Evolutionary conservation across 1,140 invertebrate species (phyloP).

Genomic region (Euglossa dilemma): DNA sequence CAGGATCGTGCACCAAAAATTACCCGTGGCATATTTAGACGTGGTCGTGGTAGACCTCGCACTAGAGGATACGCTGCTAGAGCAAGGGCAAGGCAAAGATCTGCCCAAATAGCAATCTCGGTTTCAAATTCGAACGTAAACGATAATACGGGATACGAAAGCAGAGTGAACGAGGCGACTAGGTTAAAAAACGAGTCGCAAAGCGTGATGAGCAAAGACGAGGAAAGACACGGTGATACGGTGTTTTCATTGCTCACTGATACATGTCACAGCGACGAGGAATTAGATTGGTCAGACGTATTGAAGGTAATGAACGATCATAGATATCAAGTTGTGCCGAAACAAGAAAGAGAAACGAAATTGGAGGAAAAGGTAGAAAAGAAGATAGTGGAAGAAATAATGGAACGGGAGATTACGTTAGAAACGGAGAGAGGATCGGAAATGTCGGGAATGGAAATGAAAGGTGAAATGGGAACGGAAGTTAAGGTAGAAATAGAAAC

Average conservation of each 20-base stretch:
- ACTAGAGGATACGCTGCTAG: constrained; percentile 21
- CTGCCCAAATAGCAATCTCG: neutral
- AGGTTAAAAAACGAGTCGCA: neutral
- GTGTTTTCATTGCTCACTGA: constrained; percentile 55
- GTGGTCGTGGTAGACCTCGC: constrained; percentile 34
- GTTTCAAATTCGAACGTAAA: neutral
- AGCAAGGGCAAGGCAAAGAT: constrained; percentile 10
- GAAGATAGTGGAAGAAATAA: neutral
- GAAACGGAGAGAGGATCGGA: neutral
- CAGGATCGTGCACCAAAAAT: neutral
- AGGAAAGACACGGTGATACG: constrained; percentile 14
- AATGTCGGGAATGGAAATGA: too few relatives aligned
- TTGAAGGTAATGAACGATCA: constrained; percentile 44
- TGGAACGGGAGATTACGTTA: neutral
- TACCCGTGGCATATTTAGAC: constrained; percentile 30
- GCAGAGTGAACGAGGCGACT: neutral
- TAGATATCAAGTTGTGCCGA: neutral
- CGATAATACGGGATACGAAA: neutral
- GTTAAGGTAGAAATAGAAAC: too few relatives aligned
- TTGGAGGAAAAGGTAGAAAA: neutral
- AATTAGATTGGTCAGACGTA: constrained; percentile 51
- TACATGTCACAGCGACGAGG: constrained; percentile 48
- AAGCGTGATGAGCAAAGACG: neutral
- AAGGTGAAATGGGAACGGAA: neutral
- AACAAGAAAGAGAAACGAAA: neutral